These are phyloP conservation scores for Metellina segmentata DNA, from an alignment of 2,888 invertebrate genomes.

Conservation along the genomic window DNA sequence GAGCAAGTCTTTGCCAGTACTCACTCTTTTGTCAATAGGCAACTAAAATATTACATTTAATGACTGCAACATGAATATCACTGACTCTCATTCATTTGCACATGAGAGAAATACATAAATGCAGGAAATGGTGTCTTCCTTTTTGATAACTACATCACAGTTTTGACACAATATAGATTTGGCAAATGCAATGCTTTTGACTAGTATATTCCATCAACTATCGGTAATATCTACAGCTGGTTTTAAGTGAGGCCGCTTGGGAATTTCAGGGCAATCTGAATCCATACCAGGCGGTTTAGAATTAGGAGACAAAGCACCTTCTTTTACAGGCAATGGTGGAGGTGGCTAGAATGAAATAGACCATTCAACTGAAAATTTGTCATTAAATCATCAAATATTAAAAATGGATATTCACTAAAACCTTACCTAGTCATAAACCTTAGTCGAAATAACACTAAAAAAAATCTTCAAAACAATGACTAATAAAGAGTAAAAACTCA, in stretches of 20 bases:
- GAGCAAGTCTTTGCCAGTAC: background rate
- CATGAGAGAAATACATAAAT: conserved; percentile 23
- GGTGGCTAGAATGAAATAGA: conserved; percentile 58
- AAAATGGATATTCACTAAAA: background rate
- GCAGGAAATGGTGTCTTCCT: conserved; percentile 12
- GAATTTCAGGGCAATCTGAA: conserved; percentile 71
- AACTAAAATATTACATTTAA: conserved; percentile 1
- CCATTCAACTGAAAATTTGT: background rate
- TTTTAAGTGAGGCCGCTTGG: conserved; percentile 70
- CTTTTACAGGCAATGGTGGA: conserved; percentile 77
- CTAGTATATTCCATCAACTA: conserved; percentile 67
- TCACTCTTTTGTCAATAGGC: background rate
- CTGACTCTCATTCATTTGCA: conserved; percentile 22
- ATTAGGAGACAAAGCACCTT: conserved; percentile 39
- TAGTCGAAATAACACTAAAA: too few species aligned
- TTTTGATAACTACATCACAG: conserved; percentile 52
- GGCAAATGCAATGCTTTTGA: conserved; percentile 63
- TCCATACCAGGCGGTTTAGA: conserved; percentile 19
- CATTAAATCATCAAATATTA: background rate
- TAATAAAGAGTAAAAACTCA: too few species aligned
- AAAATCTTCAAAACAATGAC: too few species aligned
- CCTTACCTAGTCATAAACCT: too few species aligned
- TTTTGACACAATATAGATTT: conserved; percentile 47
- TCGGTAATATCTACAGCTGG: conserved; percentile 13
- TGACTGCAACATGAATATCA: conserved; percentile 37